phyloP scores from a whole-genome alignment of 2,113 vertebrate genomes.

The Notarius lentiginosus region DNA sequence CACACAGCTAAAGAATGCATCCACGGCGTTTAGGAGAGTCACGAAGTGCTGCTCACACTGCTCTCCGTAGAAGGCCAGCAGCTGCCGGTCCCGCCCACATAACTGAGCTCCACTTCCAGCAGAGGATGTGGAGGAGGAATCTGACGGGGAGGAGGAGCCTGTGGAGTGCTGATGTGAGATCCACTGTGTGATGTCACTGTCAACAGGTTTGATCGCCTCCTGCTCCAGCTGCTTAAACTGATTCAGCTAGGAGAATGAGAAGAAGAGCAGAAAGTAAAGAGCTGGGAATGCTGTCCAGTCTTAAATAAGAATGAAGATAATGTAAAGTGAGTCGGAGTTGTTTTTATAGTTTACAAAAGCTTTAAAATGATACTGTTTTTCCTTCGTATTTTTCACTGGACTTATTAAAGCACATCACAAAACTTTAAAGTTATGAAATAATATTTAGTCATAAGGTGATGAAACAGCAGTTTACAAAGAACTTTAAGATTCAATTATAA shows the following conservation, averaged over 20 bases:
- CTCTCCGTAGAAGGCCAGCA: conserved; percentile 89
- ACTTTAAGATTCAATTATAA: neutral
- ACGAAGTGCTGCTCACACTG: conserved; percentile 91
- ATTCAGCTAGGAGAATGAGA: conserved; percentile 77
- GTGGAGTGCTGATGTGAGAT: conserved; percentile 73
- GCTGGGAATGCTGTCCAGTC: neutral
- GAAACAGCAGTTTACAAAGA: neutral
- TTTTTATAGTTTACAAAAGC: neutral
- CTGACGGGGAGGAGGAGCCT: conserved; percentile 47
- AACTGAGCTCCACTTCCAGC: conserved; percentile 55
- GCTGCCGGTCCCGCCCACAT: conserved; percentile 79
- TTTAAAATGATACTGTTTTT: neutral
- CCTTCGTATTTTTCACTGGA: too few relatives aligned
- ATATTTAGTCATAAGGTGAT: neutral
- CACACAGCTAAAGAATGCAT: conserved; percentile 89
- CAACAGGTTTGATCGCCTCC: conserved; percentile 90
- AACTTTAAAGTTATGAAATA: too few relatives aligned
- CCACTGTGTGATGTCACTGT: conserved; percentile 94
- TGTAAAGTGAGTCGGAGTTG: neutral
- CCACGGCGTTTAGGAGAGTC: conserved; percentile 88
- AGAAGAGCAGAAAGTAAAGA: neutral
- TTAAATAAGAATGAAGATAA: neutral
- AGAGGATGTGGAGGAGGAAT: conserved; percentile 56
- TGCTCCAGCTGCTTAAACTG: conserved; percentile 93
- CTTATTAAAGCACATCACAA: too few relatives aligned